Conservation (phyloP, 2,797 vertebrate genomes). For the Aldrovandia affinis region DNA sequence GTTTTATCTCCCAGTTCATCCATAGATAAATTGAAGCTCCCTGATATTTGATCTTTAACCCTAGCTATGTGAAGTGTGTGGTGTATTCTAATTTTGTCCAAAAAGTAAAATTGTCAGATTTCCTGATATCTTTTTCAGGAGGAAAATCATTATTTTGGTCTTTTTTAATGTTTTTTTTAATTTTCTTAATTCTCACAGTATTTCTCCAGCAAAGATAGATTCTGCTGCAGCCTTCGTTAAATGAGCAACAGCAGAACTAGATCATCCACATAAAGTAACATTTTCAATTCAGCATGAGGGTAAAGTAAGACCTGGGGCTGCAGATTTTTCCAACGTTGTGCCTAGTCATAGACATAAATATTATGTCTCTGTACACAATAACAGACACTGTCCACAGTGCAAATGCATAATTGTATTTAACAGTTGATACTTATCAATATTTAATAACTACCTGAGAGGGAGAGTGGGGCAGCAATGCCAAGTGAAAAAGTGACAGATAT, state of each 20-base stretch:
- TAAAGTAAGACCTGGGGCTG: background rate
- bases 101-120: too few relatives aligned
- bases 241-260: background rate
- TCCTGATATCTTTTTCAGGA: too few relatives aligned
- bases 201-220: background rate
- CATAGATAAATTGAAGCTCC: too few relatives aligned
- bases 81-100: too few relatives aligned
- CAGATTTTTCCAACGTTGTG: background rate
- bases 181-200: background rate
- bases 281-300: background rate
- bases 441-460: constrained; percentile 22
- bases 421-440: constrained; percentile 14
- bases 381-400: background rate
- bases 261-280: background rate
- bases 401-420: constrained; percentile 14
- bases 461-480: background rate
- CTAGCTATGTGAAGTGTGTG: too few relatives aligned
- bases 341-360: background rate
- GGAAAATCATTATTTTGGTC: background rate
- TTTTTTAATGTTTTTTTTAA: background rate
- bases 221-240: background rate
- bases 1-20: too few relatives aligned
- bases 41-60: too few relatives aligned
- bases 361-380: background rate
- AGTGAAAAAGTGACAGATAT: constrained; percentile 14